These are phyloP conservation scores for Phyllopteryx taeniolatus DNA, from an alignment of 2,113 vertebrate genomes.

Conservation along the genomic window DNA sequence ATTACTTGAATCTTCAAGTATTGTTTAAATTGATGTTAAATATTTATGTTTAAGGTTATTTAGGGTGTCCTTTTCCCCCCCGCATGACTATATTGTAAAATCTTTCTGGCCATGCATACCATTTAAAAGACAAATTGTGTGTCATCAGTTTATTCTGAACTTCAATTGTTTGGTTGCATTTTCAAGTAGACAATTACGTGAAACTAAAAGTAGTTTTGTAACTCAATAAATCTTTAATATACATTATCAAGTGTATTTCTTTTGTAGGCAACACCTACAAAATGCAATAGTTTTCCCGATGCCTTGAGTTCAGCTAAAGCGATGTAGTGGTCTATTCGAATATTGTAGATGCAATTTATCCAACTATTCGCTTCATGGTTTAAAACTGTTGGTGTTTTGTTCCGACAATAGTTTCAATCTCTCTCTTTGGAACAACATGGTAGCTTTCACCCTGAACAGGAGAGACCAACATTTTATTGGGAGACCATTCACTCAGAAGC, in stretches of 20 bases:
- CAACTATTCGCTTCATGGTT: slow-evolving; percentile 50
- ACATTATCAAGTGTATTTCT: not conserved
- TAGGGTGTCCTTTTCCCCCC: no score
- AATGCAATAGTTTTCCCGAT: not conserved
- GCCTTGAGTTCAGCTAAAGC: slow-evolving; percentile 44
- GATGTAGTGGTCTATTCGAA: slow-evolving; percentile 58
- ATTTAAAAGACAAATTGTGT: not conserved
- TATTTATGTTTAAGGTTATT: no score
- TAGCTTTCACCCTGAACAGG: slow-evolving; percentile 46
- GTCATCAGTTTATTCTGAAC: not conserved
- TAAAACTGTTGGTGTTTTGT: slow-evolving; percentile 45
- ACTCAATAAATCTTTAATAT: not conserved
- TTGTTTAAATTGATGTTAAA: no score
- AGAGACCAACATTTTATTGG: slow-evolving; percentile 37
- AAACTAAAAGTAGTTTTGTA: not conserved
- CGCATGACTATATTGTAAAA: no score
- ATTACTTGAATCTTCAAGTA: no score
- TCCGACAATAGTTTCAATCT: slow-evolving; percentile 40
- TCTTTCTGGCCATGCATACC: no score
- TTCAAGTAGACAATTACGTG: not conserved
- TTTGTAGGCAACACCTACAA: not conserved
- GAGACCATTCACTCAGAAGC: slow-evolving; percentile 35
- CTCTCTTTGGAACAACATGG: slow-evolving; percentile 51
- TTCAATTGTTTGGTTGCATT: not conserved
- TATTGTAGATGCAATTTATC: slow-evolving; percentile 54